Base-by-base conservation (phyloP, 2,113 vertebrate species). In the Emydocephalus ijimae region DNA sequence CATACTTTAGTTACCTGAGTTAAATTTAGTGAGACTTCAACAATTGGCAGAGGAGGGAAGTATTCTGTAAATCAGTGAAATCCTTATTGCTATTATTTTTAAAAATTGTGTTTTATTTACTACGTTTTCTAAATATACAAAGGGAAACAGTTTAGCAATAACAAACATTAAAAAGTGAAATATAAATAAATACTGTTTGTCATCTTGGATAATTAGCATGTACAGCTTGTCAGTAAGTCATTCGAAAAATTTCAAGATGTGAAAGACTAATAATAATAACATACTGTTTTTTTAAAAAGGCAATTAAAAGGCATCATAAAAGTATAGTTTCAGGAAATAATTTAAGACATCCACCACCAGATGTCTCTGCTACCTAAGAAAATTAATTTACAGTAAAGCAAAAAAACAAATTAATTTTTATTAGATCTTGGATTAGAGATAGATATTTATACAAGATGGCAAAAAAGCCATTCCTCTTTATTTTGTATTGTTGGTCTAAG, bases 341-440 rank as follows among this genome's bases (percentile, higher is more conserved):
- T 90, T 61, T 0, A 56, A 59, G 91, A 24, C 15, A 43, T 93
- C 94, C 20, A 43, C 94, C 95, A 93, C 89, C 93, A 95, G 96
- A 57, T 96, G 95, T 95, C 96, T 93, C 90, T 96, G 59, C 90
- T 91, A 69, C 18, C 56, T 93, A 88, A 92, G 91, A 34, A 88
- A 88, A 34, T 10, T 18, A 45, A 18, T 2, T 0, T 20, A 43
- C 6, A 23, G 34, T 89, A 11, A 50, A 50, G 8, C 23, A 56
- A 23, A 39, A 24, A 57, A 55, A 18, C 11, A n/a, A 8, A 48
- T n/a, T 54, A 54, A 11, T 81, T 81, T 81, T 81, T 21, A 39
- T 81, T 81, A 39, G 7, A 39, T 39, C 74, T 9, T 81, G 74
- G 34, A 43, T 81, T 39, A 81, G 15, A 39, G n/a, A 81, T 81